Conservation (phyloP, 2,113 vertebrate genomes). For the Perca fluviatilis region DNA sequence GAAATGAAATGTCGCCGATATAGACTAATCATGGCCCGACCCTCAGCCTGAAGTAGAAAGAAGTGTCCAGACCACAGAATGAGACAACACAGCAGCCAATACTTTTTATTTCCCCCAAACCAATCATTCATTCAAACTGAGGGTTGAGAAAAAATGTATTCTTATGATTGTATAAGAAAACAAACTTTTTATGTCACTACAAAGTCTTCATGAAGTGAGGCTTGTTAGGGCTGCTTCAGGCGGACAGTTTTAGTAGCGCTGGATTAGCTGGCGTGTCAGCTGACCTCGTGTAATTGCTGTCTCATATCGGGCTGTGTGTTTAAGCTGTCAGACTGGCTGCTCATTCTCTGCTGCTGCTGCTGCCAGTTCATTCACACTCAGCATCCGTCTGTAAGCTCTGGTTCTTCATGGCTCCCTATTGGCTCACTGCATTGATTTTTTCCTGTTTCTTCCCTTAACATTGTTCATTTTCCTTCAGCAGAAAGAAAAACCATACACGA, state of each 20-base stretch:
- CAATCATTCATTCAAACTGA: not conserved
- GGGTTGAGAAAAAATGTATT: not conserved
- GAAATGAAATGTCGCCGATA: too few species aligned
- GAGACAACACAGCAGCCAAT: constrained; percentile 9
- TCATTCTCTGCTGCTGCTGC: constrained; percentile 37
- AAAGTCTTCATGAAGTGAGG: constrained; percentile 19
- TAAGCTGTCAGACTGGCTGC: constrained; percentile 47
- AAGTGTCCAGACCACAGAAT: not conserved
- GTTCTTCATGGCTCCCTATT: constrained; percentile 21
- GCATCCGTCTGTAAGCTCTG: constrained; percentile 24
- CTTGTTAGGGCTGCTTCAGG: constrained; percentile 32
- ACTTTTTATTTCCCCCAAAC: constrained; percentile 10
- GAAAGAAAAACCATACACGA: constrained; percentile 15
- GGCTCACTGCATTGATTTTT: constrained; percentile 18
- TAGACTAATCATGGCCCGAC: not conserved
- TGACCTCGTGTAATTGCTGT: constrained; percentile 48
- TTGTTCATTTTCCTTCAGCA: constrained; percentile 12
- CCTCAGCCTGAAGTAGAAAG: constrained; percentile 16
- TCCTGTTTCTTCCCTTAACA: not conserved
- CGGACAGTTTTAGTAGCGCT: constrained; percentile 21
- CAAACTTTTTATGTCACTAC: not conserved
- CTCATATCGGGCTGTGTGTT: constrained; percentile 48
- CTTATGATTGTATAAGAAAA: not conserved
- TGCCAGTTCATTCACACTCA: constrained; percentile 44
- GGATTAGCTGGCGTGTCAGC: constrained; percentile 42